A percentile compares a stretch with the other conserved stretches of the same genome.
phyloP scores from a whole-genome alignment of 1,140 invertebrate species.

The Zaprionus davidi region DNA sequence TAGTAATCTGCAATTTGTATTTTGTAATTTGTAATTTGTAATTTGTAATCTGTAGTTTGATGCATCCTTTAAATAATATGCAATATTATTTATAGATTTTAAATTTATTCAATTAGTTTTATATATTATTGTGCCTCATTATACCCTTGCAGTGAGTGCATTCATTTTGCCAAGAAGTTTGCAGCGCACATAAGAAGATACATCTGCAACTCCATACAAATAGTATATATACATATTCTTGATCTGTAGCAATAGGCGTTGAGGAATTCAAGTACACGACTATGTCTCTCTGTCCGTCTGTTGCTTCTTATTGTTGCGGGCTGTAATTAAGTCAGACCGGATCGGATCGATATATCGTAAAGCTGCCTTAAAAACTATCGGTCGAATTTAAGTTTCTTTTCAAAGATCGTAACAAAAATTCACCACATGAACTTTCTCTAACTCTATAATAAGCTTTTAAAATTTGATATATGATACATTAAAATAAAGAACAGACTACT shows the following conservation, averaged over 20 bases:
- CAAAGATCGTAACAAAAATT: neutral
- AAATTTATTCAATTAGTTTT: neutral
- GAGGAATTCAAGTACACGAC: neutral
- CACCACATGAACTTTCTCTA: neutral
- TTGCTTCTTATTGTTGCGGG: neutral
- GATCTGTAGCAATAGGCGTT: neutral
- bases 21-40: slow-evolving; percentile 6
- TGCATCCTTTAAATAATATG: slow-evolving; percentile 6
- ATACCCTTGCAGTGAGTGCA: neutral
- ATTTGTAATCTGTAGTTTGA: slow-evolving; percentile 1
- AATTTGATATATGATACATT: no score
- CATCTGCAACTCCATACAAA: no score
- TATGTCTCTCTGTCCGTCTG: neutral
- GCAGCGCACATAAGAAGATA: no score
- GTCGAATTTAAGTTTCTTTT: neutral
- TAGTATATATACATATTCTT: no score
- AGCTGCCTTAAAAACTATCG: neutral
- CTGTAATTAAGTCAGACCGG: neutral
- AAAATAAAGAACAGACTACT: no score
- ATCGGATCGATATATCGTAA: neutral
- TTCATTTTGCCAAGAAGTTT: neutral
- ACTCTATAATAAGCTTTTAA: no score
- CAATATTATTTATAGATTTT: slow-evolving; percentile 10
- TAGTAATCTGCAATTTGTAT: neutral
- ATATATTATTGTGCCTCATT: neutral